A percentile compares a stretch with the other conserved stretches of the same genome.
Evolutionary conservation across 2,797 vertebrate genomes (phyloP).

Genomic region (Microhierax caerulescens): DNA sequence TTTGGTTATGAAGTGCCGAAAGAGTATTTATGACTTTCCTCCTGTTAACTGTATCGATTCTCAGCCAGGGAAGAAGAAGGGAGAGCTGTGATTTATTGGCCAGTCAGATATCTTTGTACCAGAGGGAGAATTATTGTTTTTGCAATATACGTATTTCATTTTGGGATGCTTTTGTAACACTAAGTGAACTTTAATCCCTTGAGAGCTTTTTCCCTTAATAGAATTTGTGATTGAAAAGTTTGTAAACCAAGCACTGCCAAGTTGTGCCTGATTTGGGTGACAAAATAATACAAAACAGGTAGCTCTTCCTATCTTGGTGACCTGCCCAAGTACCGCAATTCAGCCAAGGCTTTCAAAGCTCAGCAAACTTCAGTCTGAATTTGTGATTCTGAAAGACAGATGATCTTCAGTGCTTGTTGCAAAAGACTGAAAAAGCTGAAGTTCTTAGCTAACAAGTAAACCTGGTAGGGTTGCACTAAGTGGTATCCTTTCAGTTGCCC

Average conservation of each 20-base stretch:
- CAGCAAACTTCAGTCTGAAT: neutral
- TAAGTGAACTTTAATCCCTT: neutral
- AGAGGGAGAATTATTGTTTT: neutral
- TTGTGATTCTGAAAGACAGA: neutral
- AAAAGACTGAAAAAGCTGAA: neutral
- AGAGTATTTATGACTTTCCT: neutral
- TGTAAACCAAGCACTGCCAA: neutral
- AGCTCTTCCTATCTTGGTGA: neutral
- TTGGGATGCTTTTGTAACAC: neutral
- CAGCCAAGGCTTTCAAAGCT: neutral
- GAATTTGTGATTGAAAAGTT: neutral
- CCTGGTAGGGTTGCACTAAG: neutral
- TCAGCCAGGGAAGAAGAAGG: neutral
- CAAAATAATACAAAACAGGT: neutral
- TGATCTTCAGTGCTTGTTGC: neutral
- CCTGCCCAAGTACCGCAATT: neutral
- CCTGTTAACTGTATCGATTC: neutral
- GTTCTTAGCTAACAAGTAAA: neutral
- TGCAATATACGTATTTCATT: neutral
- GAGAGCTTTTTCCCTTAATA: neutral
- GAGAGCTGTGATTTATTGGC: neutral
- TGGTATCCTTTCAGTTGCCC: neutral
- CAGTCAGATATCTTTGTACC: neutral
- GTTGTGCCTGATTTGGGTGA: neutral
- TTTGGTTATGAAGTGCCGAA: neutral